phyloP scores from a whole-genome alignment of 2,797 vertebrate genomes.

The Gymnopithys bicolor region DNA sequence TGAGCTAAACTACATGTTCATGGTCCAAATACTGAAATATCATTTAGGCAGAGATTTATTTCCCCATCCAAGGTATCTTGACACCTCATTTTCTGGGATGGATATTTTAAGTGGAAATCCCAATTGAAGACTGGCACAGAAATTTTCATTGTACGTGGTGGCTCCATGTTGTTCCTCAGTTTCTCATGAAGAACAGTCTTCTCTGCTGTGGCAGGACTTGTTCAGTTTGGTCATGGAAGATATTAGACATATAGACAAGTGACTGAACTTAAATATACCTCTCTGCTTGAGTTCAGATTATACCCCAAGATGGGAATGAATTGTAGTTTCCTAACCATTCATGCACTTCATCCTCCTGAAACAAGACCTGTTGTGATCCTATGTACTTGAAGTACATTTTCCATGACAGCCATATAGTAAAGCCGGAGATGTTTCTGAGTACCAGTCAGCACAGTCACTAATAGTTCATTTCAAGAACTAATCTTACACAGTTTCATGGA shows the following conservation, averaged over 20 bases:
- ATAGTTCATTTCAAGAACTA: slow-evolving; percentile 14
- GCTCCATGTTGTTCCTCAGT: neutral
- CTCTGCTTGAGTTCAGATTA: neutral
- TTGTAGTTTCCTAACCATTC: neutral
- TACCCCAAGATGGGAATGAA: neutral
- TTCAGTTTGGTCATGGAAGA: neutral
- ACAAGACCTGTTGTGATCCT: neutral
- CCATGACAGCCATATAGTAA: neutral
- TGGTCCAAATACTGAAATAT: slow-evolving; percentile 40
- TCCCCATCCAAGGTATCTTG: slow-evolving; percentile 17
- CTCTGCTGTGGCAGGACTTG: neutral
- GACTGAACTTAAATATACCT: neutral
- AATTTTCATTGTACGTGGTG: neutral
- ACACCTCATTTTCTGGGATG: neutral
- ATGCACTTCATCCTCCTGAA: neutral
- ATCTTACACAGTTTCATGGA: slow-evolving; percentile 14
- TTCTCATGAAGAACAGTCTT: neutral
- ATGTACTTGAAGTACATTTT: neutral
- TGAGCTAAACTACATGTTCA: slow-evolving; percentile 10
- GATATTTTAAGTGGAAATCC: slow-evolving; percentile 24
- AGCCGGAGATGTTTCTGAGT: slow-evolving; percentile 49
- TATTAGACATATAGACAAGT: neutral
- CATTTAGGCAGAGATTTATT: slow-evolving; percentile 45
- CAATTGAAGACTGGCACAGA: neutral
- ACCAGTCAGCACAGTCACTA: slow-evolving; percentile 12